Conservation (phyloP, 2,113 vertebrate genomes). For the Corythoichthys intestinalis region DNA sequence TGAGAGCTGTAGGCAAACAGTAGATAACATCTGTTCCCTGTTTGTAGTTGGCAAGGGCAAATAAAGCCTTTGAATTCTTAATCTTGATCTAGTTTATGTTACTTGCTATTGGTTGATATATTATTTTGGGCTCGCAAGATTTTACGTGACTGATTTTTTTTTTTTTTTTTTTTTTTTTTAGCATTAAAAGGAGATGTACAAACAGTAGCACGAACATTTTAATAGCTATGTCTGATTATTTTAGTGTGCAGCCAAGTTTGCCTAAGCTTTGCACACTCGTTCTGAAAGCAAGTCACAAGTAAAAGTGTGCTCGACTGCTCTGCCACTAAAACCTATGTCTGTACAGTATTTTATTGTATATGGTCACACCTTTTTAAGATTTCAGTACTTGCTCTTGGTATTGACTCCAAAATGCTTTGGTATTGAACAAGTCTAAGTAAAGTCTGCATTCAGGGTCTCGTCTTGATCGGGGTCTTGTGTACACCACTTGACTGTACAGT, state of each 20-base stretch:
- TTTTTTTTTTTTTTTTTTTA: not conserved
- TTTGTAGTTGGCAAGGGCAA: conserved; percentile 20
- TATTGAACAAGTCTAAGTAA: too few species aligned
- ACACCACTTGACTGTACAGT: too few species aligned
- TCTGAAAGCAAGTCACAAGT: not conserved
- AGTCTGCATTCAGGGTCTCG: too few species aligned
- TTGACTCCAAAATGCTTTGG: too few species aligned
- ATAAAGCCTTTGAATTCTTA: not conserved
- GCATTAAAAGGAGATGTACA: not conserved
- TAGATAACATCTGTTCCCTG: conserved; percentile 45
- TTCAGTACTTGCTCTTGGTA: not conserved
- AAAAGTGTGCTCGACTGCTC: not conserved
- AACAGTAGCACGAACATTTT: not conserved
- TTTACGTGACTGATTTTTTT: too few species aligned
- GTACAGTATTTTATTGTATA: not conserved
- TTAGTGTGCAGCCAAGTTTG: not conserved
- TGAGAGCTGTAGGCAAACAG: conserved; percentile 53
- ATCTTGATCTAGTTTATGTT: not conserved
- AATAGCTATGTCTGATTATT: not conserved
- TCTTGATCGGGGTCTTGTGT: too few species aligned
- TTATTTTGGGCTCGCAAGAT: not conserved
- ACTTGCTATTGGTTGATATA: not conserved
- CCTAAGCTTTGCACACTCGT: not conserved
- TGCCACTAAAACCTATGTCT: not conserved
- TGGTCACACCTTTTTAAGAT: not conserved